phyloP scores from a whole-genome alignment of 2,797 vertebrate species.

The Melanotaenia trifasciata region DNA sequence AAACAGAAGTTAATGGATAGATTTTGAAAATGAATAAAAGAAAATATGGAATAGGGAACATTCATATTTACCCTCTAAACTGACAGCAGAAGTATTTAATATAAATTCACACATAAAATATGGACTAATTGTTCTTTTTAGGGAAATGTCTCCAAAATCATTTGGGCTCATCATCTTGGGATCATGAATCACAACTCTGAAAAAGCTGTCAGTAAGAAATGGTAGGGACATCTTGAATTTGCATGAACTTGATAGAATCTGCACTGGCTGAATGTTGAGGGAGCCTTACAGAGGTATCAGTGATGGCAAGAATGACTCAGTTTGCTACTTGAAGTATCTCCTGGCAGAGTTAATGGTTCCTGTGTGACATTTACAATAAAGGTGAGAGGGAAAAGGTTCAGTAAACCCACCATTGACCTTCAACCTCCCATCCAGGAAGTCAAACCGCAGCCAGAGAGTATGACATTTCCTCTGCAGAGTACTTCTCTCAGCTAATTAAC shows the following conservation, averaged over 20 bases:
- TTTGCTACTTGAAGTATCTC: slow-evolving; percentile 28
- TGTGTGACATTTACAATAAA: slow-evolving; percentile 84
- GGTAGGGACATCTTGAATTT: slow-evolving; percentile 3
- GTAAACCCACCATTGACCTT: slow-evolving; percentile 69
- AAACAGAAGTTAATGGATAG: no score
- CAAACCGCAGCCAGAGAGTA: slow-evolving; percentile 74
- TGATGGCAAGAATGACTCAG: not conserved
- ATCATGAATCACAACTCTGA: not conserved
- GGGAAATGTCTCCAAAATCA: not conserved
- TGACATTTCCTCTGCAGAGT: slow-evolving; percentile 81
- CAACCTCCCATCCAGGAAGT: slow-evolving; percentile 76
- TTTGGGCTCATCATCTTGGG: not conserved
- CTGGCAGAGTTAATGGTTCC: slow-evolving; percentile 60
- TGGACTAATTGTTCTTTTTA: not conserved
- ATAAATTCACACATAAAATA: not conserved
- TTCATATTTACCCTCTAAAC: no score
- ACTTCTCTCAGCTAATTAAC: slow-evolving; percentile 83
- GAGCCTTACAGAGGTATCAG: slow-evolving; percentile 30
- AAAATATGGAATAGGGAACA: no score
- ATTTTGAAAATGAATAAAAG: no score
- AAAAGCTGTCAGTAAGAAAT: slow-evolving; percentile 4
- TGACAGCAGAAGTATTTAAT: no score
- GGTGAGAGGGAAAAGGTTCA: slow-evolving; percentile 76
- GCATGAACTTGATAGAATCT: not conserved
- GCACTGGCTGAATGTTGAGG: not conserved